Evolutionary conservation across 2,888 invertebrate species (phyloP).

Genomic region (Eupithecia abbreviata): DNA sequence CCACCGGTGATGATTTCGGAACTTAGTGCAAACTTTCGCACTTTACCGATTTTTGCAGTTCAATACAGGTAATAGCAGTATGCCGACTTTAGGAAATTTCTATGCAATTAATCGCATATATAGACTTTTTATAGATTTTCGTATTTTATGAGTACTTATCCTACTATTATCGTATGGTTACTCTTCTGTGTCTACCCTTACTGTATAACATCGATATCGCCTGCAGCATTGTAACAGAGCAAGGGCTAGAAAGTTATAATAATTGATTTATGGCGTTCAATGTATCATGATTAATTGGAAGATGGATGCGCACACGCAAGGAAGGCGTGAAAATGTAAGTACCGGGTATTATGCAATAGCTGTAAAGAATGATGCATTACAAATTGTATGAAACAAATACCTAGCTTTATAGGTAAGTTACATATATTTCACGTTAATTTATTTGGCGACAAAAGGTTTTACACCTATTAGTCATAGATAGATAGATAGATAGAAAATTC

Average conservation of each 20-base stretch:
- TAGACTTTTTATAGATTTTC: no score
- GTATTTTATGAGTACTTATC: no score
- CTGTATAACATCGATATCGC: not conserved
- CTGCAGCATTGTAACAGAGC: constrained; percentile 24
- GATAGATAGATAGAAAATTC: no score
- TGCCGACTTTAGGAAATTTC: no score
- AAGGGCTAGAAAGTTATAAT: constrained; percentile 45
- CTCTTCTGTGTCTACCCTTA: not conserved
- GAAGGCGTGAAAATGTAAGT: not conserved
- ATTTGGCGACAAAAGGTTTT: no score
- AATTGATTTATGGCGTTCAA: constrained; percentile 48
- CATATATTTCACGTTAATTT: no score
- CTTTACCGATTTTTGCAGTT: no score
- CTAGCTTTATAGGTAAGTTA: not conserved
- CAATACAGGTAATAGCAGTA: no score
- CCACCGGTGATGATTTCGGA: no score
- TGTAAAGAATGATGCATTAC: not conserved
- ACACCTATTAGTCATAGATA: no score
- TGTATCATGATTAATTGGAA: constrained; percentile 40
- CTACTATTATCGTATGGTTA: not conserved
- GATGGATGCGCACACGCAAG: constrained; percentile 20
- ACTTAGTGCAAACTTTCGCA: no score
- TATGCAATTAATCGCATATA: no score
- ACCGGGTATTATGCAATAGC: not conserved
- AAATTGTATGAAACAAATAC: not conserved